Base-by-base conservation (phyloP, 1,140 invertebrate species). In the Lordiphosa mommai region DNA sequence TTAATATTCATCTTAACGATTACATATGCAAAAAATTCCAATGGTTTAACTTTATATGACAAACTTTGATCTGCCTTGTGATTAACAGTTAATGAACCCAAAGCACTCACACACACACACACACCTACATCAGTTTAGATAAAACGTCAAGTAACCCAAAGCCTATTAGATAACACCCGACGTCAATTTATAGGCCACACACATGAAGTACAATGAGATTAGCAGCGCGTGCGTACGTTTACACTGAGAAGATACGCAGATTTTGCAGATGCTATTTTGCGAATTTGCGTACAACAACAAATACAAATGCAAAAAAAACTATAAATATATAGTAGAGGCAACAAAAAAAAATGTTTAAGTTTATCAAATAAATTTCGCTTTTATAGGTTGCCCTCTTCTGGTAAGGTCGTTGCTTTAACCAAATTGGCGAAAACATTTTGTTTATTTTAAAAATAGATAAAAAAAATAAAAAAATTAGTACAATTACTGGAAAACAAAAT, bases 11-110 rank as follows among this genome's bases (percentile, higher is more conserved):
- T 27, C 16, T 3, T 17, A 17, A 17, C 23, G 23, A 27, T 27
- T 27, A 27, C 23, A 27, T 7, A 27, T 27, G 23, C 23, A 7
- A 27, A 7, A 27, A 27, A 27, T 23, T 23, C 20, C 20, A 6
- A 23, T 23, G 4, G 4, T 6, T 6, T 0, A 27, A 12, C 17
- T 41, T 43, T n/a, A n/a, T n/a, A n/a, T n/a, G n/a, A n/a, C n/a
- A n/a, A n/a, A n/a, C n/a, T n/a, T n/a, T 52, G 68, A 66, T 58
- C 61, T 40, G 61, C 49, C 70, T 61, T 71, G 74, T 80, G 74
- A 82, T 80, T 82, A 80, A 66, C 74, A 80, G 74, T 80, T 80
- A 71, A 82, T 80, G 74, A 80, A 80, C 74, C 71, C 74, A 41
- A 67, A 27, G 40, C 60, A 48, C 57, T 47, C 41, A 64, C 44